These are phyloP conservation scores for Camponotus floridanus DNA, from an alignment of 1,140 invertebrate species.

Conservation along the genomic window DNA sequence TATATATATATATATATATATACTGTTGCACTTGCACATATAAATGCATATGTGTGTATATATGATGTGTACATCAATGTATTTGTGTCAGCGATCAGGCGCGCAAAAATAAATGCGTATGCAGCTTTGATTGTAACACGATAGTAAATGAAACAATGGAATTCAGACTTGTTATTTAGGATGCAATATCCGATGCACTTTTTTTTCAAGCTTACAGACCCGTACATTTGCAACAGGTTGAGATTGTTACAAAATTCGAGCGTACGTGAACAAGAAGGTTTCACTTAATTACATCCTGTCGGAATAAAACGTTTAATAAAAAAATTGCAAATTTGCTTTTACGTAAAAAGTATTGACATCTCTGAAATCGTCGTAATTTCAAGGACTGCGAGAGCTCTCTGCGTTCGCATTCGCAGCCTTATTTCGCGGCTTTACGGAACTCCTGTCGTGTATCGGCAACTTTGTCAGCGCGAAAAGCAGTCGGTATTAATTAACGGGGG, in stretches of 20 bases:
- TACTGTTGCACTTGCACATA: not conserved
- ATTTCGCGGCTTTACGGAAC: slow-evolving; percentile 31
- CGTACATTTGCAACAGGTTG: slow-evolving; percentile 65
- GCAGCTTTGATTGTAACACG: not conserved
- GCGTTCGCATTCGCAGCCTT: not conserved
- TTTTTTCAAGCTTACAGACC: slow-evolving; percentile 5
- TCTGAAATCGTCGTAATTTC: not conserved
- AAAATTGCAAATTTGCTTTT: too few relatives aligned
- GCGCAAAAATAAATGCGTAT: slow-evolving; percentile 25
- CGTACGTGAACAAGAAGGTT: not conserved
- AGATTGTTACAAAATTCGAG: slow-evolving; percentile 32
- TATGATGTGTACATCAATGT: not conserved
- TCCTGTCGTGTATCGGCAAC: slow-evolving; percentile 5
- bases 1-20: slow-evolving; percentile 8
- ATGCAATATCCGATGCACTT: slow-evolving; percentile 10
- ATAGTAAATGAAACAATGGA: slow-evolving; percentile 15
- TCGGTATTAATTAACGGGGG: slow-evolving; percentile 69
- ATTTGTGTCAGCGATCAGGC: not conserved
- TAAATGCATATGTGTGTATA: not conserved
- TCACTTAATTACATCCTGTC: not conserved
- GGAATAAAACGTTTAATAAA: not conserved
- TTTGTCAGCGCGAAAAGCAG: slow-evolving; percentile 27
- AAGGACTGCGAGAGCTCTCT: not conserved
- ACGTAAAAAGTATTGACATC: not conserved
- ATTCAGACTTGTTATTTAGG: slow-evolving; percentile 5